These are phyloP conservation scores for Colistium nudipinnis DNA, from an alignment of 2,113 vertebrate species.

Conservation along the genomic window DNA sequence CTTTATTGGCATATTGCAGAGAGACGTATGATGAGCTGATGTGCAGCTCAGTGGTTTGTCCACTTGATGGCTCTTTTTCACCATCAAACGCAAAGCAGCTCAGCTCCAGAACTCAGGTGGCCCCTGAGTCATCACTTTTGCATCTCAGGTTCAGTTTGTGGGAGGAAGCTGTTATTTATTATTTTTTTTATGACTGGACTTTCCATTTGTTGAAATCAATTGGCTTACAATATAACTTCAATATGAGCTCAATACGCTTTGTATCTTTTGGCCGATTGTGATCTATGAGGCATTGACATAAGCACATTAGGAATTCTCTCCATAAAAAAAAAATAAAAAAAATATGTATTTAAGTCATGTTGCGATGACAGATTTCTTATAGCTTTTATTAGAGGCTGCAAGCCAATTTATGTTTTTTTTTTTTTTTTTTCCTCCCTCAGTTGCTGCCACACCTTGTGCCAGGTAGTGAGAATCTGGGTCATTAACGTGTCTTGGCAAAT, in stretches of 20 bases:
- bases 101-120: constrained; percentile 6
- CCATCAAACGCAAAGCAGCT: constrained; percentile 1
- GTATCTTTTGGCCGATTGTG: too few relatives aligned
- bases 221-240: constrained; percentile 34
- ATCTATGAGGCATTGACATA: constrained; percentile 1
- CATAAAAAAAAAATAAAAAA: constrained; percentile 6
- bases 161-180: constrained; percentile 24
- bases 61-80: constrained; percentile 67
- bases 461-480: constrained; percentile 49
- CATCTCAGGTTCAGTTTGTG: constrained; percentile 3
- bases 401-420: neutral
- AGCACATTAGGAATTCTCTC: neutral
- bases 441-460: constrained; percentile 36
- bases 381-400: neutral
- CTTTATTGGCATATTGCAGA: too few relatives aligned
- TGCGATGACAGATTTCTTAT: constrained; percentile 32
- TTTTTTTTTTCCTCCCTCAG: constrained; percentile 16
- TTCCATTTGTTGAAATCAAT: neutral
- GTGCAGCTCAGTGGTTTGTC: constrained; percentile 9
- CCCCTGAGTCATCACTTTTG: constrained; percentile 50
- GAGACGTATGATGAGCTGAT: too few relatives aligned
- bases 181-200: constrained; percentile 12
- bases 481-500: constrained; percentile 53
- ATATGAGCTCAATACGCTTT: too few relatives aligned
- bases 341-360: constrained; percentile 8